Evolutionary conservation across 1,140 invertebrate genomes (phyloP).

Genomic region (Stegodyphus dumicola): DNA sequence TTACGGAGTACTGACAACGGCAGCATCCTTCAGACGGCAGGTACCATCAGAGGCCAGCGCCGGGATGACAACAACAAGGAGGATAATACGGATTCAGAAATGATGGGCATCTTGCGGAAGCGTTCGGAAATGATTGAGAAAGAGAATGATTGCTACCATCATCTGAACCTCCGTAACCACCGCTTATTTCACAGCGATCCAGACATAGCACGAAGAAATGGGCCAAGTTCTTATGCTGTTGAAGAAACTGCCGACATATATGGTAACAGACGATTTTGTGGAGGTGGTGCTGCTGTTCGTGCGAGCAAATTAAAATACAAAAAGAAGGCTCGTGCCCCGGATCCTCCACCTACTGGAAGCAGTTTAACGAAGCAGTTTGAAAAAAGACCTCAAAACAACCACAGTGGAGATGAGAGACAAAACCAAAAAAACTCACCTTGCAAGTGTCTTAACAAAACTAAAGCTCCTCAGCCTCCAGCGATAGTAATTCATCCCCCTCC

Average conservation of each 20-base stretch:
- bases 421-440: not conserved
- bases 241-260: not conserved
- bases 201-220: slow-evolving; percentile 25
- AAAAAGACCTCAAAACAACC: slow-evolving; percentile 4
- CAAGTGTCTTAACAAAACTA: slow-evolving; percentile 8
- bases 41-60: slow-evolving; percentile 74
- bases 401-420: not conserved
- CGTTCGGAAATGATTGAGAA: slow-evolving; percentile 28
- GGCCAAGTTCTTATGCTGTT: not conserved
- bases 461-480: slow-evolving; percentile 34
- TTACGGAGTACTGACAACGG: slow-evolving; percentile 82
- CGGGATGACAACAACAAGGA: not conserved
- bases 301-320: slow-evolving; percentile 55
- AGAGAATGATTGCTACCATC: slow-evolving; percentile 25
- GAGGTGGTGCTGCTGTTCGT: slow-evolving; percentile 20
- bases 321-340: slow-evolving; percentile 49
- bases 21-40: slow-evolving; percentile 80
- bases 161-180: slow-evolving; percentile 24
- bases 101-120: slow-evolving; percentile 25
- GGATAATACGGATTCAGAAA: slow-evolving; percentile 14
- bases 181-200: slow-evolving; percentile 53
- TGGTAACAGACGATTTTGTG: slow-evolving; percentile 1
- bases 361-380: slow-evolving; percentile 2
- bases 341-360: slow-evolving; percentile 34
- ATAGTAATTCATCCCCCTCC: slow-evolving; percentile 41